phyloP scores from a whole-genome alignment of 1,140 invertebrate genomes.

The Microplitis mediator region DNA sequence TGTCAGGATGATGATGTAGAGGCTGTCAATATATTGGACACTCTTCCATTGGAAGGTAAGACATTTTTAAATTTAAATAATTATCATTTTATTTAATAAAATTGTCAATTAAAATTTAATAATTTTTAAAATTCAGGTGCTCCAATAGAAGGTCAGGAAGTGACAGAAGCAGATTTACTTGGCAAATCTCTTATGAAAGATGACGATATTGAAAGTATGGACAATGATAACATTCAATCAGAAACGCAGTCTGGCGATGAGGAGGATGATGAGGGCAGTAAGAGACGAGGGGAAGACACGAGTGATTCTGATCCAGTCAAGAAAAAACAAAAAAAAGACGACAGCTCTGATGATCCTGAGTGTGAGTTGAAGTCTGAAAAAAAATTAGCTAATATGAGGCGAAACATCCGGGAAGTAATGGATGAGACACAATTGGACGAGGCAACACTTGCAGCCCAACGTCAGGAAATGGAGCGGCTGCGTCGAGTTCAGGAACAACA shows the following conservation, averaged over 20 bases:
- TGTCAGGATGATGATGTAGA: slow-evolving; percentile 47
- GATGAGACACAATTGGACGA: slow-evolving; percentile 90
- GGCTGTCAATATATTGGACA: slow-evolving; percentile 58
- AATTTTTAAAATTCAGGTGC: slow-evolving; percentile 38
- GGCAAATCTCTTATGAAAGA: slow-evolving; percentile 53
- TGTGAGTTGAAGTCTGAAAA: slow-evolving; percentile 64
- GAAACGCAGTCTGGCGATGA: slow-evolving; percentile 49
- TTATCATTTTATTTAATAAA: neutral
- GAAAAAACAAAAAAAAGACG: slow-evolving; percentile 55
- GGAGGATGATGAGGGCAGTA: slow-evolving; percentile 43
- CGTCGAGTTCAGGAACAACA: slow-evolving; percentile 84
- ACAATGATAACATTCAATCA: slow-evolving; percentile 49
- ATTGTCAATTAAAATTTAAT: neutral
- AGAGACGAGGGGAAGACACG: slow-evolving; percentile 43
- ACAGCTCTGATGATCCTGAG: slow-evolving; percentile 47
- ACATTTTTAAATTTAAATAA: neutral
- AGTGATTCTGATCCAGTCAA: slow-evolving; percentile 46
- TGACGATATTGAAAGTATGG: slow-evolving; percentile 53
- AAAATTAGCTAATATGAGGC: slow-evolving; percentile 73
- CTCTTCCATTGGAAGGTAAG: slow-evolving; percentile 58
- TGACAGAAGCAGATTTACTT: slow-evolving; percentile 55
- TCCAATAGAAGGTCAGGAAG: slow-evolving; percentile 59
- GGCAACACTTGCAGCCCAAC: slow-evolving; percentile 88
- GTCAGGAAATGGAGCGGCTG: slow-evolving; percentile 88
- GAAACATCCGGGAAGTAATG: slow-evolving; percentile 91